phyloP scores from a whole-genome alignment of 2,888 invertebrate genomes.

The Orchesellides sinensis region DNA sequence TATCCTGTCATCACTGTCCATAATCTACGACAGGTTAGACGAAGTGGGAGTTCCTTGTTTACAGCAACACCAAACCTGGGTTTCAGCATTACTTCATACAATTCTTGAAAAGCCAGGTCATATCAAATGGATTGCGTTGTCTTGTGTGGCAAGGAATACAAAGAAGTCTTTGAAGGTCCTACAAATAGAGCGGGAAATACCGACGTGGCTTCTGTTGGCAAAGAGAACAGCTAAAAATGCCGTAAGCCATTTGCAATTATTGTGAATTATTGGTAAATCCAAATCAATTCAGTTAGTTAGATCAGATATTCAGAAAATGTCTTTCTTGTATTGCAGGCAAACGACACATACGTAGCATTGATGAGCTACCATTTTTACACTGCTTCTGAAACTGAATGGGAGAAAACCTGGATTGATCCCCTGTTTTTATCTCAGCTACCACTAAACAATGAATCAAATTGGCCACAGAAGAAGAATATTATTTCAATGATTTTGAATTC shows the following conservation, averaged over 20 bases:
- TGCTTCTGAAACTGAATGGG: slow-evolving; percentile 77
- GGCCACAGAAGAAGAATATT: slow-evolving; percentile 69
- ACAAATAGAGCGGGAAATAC: slow-evolving; percentile 41
- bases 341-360: slow-evolving; percentile 80
- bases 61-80: neutral
- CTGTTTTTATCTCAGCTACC: slow-evolving; percentile 74
- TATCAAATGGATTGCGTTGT: slow-evolving; percentile 70
- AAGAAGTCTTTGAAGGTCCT: slow-evolving; percentile 45
- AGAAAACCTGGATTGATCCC: slow-evolving; percentile 79
- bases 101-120: slow-evolving; percentile 66
- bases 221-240: slow-evolving; percentile 63
- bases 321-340: slow-evolving; percentile 78
- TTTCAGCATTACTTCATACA: slow-evolving; percentile 55
- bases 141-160: slow-evolving; percentile 64
- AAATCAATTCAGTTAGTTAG: too few relatives aligned
- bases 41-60: neutral
- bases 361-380: slow-evolving; percentile 79
- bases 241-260: slow-evolving; percentile 44
- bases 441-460: slow-evolving; percentile 67
- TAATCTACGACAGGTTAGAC: slow-evolving; percentile 65
- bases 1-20: slow-evolving; percentile 57
- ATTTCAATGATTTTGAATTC: slow-evolving; percentile 56
- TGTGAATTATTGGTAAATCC: too few relatives aligned
- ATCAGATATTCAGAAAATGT: neutral
- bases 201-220: slow-evolving; percentile 55